Conservation (phyloP, 2,797 vertebrate species). For the Apogon hyalosoma region DNA sequence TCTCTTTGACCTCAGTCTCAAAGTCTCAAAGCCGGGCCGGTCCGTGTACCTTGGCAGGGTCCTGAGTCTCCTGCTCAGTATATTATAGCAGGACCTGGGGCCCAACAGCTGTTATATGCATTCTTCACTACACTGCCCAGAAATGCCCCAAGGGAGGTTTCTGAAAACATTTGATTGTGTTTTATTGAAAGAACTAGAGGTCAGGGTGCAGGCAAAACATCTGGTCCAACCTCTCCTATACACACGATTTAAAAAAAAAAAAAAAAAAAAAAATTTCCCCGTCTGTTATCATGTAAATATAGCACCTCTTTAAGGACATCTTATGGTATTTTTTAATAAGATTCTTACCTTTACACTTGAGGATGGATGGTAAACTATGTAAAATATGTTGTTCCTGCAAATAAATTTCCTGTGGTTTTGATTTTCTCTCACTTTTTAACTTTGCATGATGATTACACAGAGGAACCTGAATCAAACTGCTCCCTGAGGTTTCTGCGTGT, state of each 20-base stretch:
- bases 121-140: slow-evolving; percentile 15
- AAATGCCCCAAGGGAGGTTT: slow-evolving; percentile 27
- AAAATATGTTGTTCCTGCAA: slow-evolving; percentile 2
- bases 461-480: no score
- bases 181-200: slow-evolving; percentile 42
- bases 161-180: slow-evolving; percentile 41
- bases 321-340: no score
- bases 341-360: not conserved
- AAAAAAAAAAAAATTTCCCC: not conserved
- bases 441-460: no score
- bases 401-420: slow-evolving; percentile 28
- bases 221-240: not conserved
- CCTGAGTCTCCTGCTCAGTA: slow-evolving; percentile 75
- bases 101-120: slow-evolving; percentile 67
- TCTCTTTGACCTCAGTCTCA: slow-evolving; percentile 66
- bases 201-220: slow-evolving; percentile 20
- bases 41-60: slow-evolving; percentile 84
- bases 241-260: not conserved
- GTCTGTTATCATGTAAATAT: no score
- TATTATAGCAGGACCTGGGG: slow-evolving; percentile 74
- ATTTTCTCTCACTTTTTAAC: slow-evolving; percentile 17
- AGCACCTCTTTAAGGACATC: no score
- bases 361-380: slow-evolving; percentile 1
- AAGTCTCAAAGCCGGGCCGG: slow-evolving; percentile 60
- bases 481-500: not conserved